Percentiles rank a stretch among this genome's conserved stretches.
phyloP scores from a whole-genome alignment of 2,113 vertebrate species.

The Chloroceryle aenea region DNA sequence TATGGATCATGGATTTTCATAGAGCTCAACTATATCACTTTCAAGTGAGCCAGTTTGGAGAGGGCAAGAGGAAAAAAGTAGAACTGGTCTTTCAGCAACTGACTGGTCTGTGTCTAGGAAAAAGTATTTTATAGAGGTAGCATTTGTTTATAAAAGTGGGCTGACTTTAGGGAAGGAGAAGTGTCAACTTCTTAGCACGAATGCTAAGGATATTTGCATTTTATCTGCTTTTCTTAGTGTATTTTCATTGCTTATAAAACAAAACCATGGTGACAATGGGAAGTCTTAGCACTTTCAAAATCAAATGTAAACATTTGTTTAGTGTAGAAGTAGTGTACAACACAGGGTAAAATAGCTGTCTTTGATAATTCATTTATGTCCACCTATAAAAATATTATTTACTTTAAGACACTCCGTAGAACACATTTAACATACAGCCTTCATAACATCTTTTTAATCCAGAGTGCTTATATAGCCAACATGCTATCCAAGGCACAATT shows the following conservation, averaged over 20 bases:
- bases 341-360: background rate
- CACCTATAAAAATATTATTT: background rate
- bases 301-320: background rate
- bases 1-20: background rate
- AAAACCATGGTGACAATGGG: background rate
- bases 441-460: background rate
- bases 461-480: background rate
- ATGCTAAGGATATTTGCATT: background rate
- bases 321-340: background rate
- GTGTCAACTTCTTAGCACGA: accelerated
- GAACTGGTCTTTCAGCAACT: background rate
- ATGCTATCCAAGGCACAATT: background rate
- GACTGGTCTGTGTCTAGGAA: background rate
- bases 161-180: background rate
- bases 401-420: background rate
- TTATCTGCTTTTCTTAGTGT: background rate
- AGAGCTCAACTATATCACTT: background rate
- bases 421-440: background rate
- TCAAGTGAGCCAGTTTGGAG: background rate
- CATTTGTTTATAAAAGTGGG: background rate
- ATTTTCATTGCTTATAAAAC: background rate
- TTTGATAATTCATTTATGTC: background rate
- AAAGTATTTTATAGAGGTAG: background rate
- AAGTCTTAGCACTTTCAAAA: background rate
- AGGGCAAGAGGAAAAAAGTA: background rate